Evolutionary conservation across 1,140 invertebrate species (phyloP).

Genomic region (Lysiphlebus fabarum): DNA sequence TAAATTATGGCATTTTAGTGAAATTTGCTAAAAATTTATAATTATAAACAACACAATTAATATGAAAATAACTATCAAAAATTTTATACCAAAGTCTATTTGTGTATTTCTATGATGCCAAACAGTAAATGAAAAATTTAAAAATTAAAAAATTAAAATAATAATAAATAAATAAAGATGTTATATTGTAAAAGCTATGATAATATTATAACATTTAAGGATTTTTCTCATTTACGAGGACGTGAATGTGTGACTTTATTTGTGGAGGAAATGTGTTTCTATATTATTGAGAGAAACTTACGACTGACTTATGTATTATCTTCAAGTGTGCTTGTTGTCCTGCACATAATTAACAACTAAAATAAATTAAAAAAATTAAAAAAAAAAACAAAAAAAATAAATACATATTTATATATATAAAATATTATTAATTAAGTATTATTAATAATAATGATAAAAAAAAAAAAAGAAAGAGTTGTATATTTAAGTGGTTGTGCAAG

Average conservation of each 20-base stretch:
- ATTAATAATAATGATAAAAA: too few relatives aligned
- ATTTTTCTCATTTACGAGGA: background rate
- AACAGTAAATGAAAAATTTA: conserved; percentile 25
- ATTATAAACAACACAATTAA: conserved; percentile 9
- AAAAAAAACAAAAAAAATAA: background rate
- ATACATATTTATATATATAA: background rate
- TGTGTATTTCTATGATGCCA: conserved; percentile 66
- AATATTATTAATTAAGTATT: too few relatives aligned
- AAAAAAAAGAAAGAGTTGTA: too few relatives aligned
- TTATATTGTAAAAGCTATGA: conserved; percentile 51
- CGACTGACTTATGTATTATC: conserved; percentile 13
- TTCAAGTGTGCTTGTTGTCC: background rate
- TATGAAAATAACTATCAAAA: too few relatives aligned
- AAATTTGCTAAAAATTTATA: conserved; percentile 51
- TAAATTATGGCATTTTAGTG: conserved; percentile 57
- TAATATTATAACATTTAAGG: conserved; percentile 25
- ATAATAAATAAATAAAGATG: conserved; percentile 29
- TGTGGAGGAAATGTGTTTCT: too few relatives aligned
- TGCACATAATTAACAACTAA: background rate
- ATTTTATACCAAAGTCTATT: conserved; percentile 65
- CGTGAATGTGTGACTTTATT: background rate
- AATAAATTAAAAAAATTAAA: background rate
- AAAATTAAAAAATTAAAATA: conserved; percentile 39
- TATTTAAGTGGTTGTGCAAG: too few relatives aligned
- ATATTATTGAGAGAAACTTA: background rate